A percentile compares a stretch with the other conserved stretches of the same genome.
phyloP scores from a whole-genome alignment of 2,797 vertebrate genomes.

The Sebastes taczanowskii region DNA sequence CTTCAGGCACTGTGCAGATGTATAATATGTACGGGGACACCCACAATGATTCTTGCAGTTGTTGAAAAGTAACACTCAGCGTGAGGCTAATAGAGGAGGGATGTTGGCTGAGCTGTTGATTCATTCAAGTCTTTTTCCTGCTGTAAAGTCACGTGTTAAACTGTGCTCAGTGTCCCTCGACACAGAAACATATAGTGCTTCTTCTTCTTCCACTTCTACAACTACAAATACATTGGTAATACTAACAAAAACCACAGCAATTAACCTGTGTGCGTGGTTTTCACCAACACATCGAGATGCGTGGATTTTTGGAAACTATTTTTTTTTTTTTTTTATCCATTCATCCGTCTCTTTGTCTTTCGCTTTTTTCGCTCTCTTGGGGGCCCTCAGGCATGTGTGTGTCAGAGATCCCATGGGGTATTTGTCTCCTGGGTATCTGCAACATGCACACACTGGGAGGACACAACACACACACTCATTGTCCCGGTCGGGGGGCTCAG shows the following conservation, averaged over 20 bases:
- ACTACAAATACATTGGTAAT: neutral
- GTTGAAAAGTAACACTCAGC: slow-evolving; percentile 41
- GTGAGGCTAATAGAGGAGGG: slow-evolving; percentile 7
- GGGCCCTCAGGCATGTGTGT: neutral
- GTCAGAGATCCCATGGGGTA: neutral
- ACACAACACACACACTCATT: neutral
- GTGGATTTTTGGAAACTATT: neutral
- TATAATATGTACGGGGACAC: neutral
- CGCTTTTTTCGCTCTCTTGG: neutral
- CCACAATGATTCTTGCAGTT: slow-evolving; percentile 21
- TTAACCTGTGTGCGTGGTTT: neutral
- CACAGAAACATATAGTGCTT: neutral
- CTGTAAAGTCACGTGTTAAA: neutral
- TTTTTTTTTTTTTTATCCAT: neutral
- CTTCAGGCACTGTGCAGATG: neutral
- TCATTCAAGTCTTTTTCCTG: slow-evolving; percentile 17
- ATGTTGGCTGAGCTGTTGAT: slow-evolving; percentile 25
- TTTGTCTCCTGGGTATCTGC: neutral
- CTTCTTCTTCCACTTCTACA: neutral
- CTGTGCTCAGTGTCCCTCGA: neutral
- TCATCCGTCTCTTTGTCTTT: neutral
- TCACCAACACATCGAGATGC: neutral
- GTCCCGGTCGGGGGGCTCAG: slow-evolving; percentile 55
- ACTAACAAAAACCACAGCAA: neutral
- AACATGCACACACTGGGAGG: neutral